A percentile compares a stretch with the other conserved stretches of the same genome.
phyloP scores from a whole-genome alignment of 1,140 invertebrate species.

The Linepithema humile region DNA sequence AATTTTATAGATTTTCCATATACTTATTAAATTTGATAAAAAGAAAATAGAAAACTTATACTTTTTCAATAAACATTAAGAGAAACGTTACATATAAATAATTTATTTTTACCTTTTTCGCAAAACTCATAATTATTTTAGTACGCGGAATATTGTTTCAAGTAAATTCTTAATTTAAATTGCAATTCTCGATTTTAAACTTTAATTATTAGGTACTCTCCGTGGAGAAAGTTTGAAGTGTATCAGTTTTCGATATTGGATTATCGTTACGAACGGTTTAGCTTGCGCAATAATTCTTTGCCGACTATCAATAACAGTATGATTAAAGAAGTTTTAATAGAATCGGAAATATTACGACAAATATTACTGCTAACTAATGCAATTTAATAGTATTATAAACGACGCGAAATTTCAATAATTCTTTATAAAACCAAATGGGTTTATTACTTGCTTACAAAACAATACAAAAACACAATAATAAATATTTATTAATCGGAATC shows the following conservation, averaged over 20 bases:
- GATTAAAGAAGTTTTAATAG: constrained; percentile 1
- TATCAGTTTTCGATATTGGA: not conserved
- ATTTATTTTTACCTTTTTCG: not conserved
- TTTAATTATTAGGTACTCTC: not conserved
- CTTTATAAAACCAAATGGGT: not conserved
- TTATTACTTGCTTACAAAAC: not conserved
- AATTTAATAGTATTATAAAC: not conserved
- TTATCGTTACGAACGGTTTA: not conserved
- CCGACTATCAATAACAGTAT: not conserved
- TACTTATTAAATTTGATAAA: not conserved
- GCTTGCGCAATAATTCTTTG: not conserved
- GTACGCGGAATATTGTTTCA: too few relatives aligned
- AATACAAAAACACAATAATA: not conserved
- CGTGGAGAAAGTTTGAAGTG: not conserved
- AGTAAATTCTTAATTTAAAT: not conserved
- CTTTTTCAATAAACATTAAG: not conserved
- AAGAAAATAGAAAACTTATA: not conserved
- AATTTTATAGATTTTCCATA: not conserved
- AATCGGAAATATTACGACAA: not conserved
- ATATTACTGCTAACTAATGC: not conserved
- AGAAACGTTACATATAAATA: not conserved
- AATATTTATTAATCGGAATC: not conserved
- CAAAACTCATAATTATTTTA: not conserved
- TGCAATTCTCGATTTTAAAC: not conserved
- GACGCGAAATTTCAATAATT: not conserved